These are phyloP conservation scores for Phaetusa simplex DNA, from an alignment of 2,113 vertebrate genomes.

Conservation along the genomic window DNA sequence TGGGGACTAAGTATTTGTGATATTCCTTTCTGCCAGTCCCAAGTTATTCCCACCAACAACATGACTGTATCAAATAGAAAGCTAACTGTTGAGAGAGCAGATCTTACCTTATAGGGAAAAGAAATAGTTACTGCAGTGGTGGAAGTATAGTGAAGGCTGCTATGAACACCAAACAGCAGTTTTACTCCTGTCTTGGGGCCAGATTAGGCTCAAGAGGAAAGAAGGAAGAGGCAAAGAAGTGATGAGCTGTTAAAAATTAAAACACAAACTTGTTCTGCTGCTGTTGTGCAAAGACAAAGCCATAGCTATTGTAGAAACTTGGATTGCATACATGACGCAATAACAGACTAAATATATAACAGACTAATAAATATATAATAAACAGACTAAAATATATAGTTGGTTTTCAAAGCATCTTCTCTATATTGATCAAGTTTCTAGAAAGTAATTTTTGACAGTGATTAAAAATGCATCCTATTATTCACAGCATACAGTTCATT, in stretches of 20 bases:
- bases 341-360: too few species aligned
- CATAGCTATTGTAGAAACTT: not conserved
- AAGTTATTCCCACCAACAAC: not conserved
- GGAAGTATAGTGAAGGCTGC: not conserved
- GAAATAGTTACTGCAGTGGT: not conserved
- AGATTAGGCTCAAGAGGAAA: not conserved
- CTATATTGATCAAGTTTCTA: not conserved
- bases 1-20: not conserved
- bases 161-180: not conserved
- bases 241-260: not conserved
- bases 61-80: not conserved
- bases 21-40: not conserved
- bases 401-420: not conserved
- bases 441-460: not conserved
- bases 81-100: not conserved
- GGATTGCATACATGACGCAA: not conserved
- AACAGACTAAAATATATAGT: not conserved
- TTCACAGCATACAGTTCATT: slow-evolving; percentile 3
- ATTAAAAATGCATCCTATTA: not conserved
- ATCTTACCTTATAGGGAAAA: not conserved
- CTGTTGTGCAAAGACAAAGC: not conserved
- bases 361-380: too few species aligned
- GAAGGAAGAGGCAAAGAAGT: not conserved
- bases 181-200: not conserved
- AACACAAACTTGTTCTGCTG: not conserved